Evolutionary conservation across 2,797 vertebrate genomes (phyloP), one percentile per base, ranked within the genome.

Genomic region (Pogonophryne albipinna): DNA sequence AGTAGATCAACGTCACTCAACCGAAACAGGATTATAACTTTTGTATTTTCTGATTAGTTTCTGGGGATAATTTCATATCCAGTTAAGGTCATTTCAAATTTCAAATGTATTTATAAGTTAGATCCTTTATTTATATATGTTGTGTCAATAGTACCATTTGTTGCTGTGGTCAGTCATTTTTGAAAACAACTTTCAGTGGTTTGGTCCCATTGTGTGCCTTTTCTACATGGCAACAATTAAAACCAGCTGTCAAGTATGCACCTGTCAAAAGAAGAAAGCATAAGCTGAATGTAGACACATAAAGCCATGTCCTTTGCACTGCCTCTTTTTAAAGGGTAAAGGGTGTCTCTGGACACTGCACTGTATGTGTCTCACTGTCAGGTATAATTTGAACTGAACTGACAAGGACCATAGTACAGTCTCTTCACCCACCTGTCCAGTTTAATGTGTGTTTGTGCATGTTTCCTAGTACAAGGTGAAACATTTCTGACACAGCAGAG

Each of bases 401-500:
- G 91, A 91, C 88, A 91, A 83, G 85, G 81, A 80, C 89, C 84
- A 84, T 72, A 53, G 82, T 79, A 74, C 74, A 74, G 70, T 79
- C 78, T 83, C 71, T 80, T 85, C 76, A 87, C 83, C 85, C 84
- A 88, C 80, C 89, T 91, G 91, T 91, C 89, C 71, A 46, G 59
- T 85, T 80, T 60, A 77, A 78, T 84, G 81, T 72, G 76, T 79
- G 63, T 85, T 56, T 85, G 71, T 79, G 79, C 23, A 50, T 86
- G 82, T 76, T 38, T 79, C 63, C 51, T 38, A n/a, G 78, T 62
- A 70, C 90, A 93, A 93, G 92, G 90, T 91, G 88, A 94, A 91
- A 92, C 71, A 79, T 87, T 84, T 88, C 88, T 92, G 90, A 92
- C 89, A 86, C 90, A 91, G 91, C 90, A 90, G 73, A 87, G 75